Conservation (phyloP, 2,888 invertebrate genomes). For the Pomacea canaliculata region DNA sequence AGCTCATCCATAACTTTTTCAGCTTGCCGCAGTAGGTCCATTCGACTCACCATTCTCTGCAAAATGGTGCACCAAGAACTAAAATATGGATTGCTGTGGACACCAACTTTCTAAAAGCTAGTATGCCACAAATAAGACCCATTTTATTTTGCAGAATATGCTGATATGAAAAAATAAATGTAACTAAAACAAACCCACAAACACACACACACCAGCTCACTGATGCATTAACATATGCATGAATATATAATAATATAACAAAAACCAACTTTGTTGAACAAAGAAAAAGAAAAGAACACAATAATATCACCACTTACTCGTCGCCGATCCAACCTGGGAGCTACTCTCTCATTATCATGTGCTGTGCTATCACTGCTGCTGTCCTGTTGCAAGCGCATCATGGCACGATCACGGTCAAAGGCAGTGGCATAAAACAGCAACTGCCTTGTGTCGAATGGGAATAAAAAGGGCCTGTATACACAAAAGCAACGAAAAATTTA, state of each 20-base stretch:
- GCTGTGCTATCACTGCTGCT: constrained; percentile 73
- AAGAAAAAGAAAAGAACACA: too few species aligned
- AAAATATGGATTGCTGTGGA: not conserved
- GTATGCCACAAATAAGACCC: not conserved
- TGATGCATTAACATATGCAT: too few species aligned
- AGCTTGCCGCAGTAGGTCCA: constrained; percentile 93
- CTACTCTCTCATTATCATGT: constrained; percentile 82
- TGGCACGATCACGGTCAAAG: constrained; percentile 92
- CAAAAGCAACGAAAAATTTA: not conserved
- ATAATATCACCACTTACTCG: constrained; percentile 72
- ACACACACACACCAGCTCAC: too few species aligned
- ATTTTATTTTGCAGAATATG: too few species aligned
- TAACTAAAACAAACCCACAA: too few species aligned
- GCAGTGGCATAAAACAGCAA: constrained; percentile 96
- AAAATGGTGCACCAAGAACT: constrained; percentile 18
- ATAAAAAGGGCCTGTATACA: constrained; percentile 84
- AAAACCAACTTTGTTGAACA: too few species aligned
- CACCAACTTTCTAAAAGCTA: not conserved
- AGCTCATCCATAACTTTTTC: constrained; percentile 95
- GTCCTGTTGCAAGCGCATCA: constrained; percentile 93
- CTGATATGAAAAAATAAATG: too few species aligned
- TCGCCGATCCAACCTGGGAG: constrained; percentile 89
- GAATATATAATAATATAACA: too few species aligned
- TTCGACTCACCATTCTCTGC: constrained; percentile 74
- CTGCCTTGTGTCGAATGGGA: constrained; percentile 97